Percentiles rank a stretch among this genome's conserved stretches.
These are phyloP conservation scores for Erpobdella octoculata DNA, from an alignment of 2,888 invertebrate species.

Conservation along the genomic window DNA sequence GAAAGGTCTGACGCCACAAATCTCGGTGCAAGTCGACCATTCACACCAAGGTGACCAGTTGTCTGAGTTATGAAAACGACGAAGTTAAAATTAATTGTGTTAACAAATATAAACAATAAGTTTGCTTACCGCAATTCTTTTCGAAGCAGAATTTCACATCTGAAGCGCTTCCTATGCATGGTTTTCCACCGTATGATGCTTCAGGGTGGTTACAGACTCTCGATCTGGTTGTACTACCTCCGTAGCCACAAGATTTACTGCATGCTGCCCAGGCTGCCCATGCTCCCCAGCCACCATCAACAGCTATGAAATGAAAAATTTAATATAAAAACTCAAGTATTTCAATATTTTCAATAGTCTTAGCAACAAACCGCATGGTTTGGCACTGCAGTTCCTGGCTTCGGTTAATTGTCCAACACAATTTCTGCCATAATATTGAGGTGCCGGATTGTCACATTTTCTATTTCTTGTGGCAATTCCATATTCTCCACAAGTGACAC, in stretches of 20 bases:
- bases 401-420: slow-evolving; percentile 27
- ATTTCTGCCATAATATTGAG: slow-evolving; percentile 31
- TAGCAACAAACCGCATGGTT: slow-evolving; percentile 23
- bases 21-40: slow-evolving; percentile 24
- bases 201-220: slow-evolving; percentile 36
- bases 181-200: slow-evolving; percentile 43
- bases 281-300: slow-evolving; percentile 36
- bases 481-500: slow-evolving; percentile 35
- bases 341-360: neutral
- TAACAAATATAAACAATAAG: too few relatives aligned
- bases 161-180: slow-evolving; percentile 42
- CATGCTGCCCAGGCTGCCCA: slow-evolving; percentile 36
- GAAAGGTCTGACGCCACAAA: slow-evolving; percentile 25
- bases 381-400: slow-evolving; percentile 26
- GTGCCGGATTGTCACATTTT: slow-evolving; percentile 29
- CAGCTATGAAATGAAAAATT: slow-evolving; percentile 16
- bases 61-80: too few relatives aligned
- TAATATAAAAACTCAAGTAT: neutral
- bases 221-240: slow-evolving; percentile 23
- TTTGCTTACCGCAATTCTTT: slow-evolving; percentile 18
- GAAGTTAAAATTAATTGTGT: too few relatives aligned
- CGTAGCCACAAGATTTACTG: slow-evolving; percentile 33
- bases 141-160: slow-evolving; percentile 34
- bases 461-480: slow-evolving; percentile 25
- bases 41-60: slow-evolving; percentile 28